Evolutionary conservation across 2,888 invertebrate genomes (phyloP).

Genomic region (Clivina fossor): DNA sequence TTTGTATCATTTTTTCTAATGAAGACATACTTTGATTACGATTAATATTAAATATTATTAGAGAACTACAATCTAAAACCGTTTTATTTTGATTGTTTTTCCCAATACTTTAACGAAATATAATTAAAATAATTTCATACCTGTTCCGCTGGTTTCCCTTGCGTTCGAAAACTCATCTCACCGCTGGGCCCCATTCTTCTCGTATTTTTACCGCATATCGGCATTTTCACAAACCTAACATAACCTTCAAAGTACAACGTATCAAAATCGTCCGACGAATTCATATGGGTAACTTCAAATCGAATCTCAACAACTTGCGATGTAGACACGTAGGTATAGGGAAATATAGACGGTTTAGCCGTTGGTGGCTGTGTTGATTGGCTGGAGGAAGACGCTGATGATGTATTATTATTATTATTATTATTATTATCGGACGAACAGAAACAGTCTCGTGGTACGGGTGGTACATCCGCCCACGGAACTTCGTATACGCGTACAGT

Average conservation of each 20-base stretch:
- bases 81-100: too few species aligned
- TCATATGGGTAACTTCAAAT: conserved; percentile 82
- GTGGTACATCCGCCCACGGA: conserved; percentile 71
- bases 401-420: conserved; percentile 28
- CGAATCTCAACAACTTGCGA: conserved; percentile 77
- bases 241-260: conserved; percentile 82
- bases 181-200: conserved; percentile 76
- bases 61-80: background rate
- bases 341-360: conserved; percentile 54
- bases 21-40: background rate
- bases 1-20: too few species aligned
- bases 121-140: conserved; percentile 6
- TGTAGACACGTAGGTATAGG: conserved; percentile 76
- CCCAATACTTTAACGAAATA: too few species aligned
- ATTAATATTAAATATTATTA: background rate
- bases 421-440: conserved; percentile 62
- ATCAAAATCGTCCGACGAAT: conserved; percentile 81
- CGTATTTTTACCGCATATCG: conserved; percentile 69
- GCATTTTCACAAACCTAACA: conserved; percentile 76
- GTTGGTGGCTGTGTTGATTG: conserved; percentile 53
- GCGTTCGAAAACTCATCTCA: conserved; percentile 64
- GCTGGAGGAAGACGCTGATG: conserved; percentile 47
- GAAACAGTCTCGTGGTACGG: conserved; percentile 76
- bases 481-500: conserved; percentile 74
- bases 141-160: conserved; percentile 26